phyloP scores from a whole-genome alignment of 2,888 invertebrate species.

The Busseola fusca region DNA sequence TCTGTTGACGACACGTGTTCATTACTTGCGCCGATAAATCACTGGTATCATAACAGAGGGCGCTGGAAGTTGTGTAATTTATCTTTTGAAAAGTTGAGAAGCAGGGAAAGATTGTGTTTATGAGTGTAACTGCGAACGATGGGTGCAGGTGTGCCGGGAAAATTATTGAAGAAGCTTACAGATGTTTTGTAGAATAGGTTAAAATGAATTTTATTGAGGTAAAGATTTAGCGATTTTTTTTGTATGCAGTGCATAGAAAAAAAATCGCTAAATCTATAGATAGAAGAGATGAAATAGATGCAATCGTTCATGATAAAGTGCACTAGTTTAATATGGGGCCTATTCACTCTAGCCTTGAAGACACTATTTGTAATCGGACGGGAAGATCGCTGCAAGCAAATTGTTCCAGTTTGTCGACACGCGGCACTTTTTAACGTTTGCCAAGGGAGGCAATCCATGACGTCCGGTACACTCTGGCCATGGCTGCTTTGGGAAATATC shows the following conservation, averaged over 20 bases:
- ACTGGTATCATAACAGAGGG: conserved; percentile 80
- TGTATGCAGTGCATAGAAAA: no score
- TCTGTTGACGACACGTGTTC: conserved; percentile 80
- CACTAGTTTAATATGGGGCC: no score
- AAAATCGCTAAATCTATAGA: no score
- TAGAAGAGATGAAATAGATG: no score
- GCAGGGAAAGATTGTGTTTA: conserved; percentile 81
- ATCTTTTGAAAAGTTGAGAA: conserved; percentile 70
- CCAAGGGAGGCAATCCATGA: no score
- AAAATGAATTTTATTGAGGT: conserved; percentile 22
- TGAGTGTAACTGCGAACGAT: conserved; percentile 62
- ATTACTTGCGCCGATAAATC: conserved; percentile 82
- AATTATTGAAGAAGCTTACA: conserved; percentile 55
- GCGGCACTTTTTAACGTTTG: not conserved
- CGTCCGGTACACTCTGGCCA: no score
- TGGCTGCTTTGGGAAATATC: no score
- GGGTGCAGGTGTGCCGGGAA: conserved; percentile 57
- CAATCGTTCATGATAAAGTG: no score
- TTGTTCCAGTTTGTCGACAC: not conserved
- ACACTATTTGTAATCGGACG: no score
- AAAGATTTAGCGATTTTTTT: not conserved
- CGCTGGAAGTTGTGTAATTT: conserved; percentile 79
- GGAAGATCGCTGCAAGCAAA: no score
- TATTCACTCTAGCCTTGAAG: no score
- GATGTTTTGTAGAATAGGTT: conserved; percentile 23